These are phyloP conservation scores for Sarcophilus harrisii DNA, from an alignment of 2,797 vertebrate species.

Conservation along the genomic window DNA sequence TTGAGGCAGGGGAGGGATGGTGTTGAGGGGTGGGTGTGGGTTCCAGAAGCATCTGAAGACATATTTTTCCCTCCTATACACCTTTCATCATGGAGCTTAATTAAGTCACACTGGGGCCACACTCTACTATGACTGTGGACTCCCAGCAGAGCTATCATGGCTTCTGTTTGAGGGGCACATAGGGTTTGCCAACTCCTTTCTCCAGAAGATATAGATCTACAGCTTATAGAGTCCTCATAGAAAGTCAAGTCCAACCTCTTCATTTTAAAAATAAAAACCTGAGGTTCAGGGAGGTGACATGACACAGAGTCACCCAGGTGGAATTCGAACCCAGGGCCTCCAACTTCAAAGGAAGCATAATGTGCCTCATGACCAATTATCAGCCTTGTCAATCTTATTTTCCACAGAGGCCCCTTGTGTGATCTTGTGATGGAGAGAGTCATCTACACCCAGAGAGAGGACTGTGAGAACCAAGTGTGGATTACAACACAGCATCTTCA, in stretches of 20 bases:
- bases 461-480: no score
- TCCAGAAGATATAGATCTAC: no score
- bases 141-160: conserved; percentile 42
- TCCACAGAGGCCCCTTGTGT: not conserved
- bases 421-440: no score
- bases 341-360: not conserved
- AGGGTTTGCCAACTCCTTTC: not conserved
- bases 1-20: conserved; percentile 28
- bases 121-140: conserved; percentile 26
- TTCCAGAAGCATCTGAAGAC: conserved; percentile 46
- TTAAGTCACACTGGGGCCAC: conserved; percentile 37
- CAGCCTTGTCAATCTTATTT: not conserved
- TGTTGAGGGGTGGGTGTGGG: conserved; percentile 27
- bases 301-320: not conserved
- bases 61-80: conserved; percentile 54
- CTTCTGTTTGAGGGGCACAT: conserved; percentile 8
- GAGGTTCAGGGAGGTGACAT: not conserved
- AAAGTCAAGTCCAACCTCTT: not conserved
- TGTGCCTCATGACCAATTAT: not conserved
- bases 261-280: not conserved
- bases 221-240: not conserved
- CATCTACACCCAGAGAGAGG: no score
- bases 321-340: not conserved
- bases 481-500: no score
- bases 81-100: conserved; percentile 58